Base-by-base conservation (phyloP, 1,140 invertebrate species). In the Ctenoplectra terminalis region DNA sequence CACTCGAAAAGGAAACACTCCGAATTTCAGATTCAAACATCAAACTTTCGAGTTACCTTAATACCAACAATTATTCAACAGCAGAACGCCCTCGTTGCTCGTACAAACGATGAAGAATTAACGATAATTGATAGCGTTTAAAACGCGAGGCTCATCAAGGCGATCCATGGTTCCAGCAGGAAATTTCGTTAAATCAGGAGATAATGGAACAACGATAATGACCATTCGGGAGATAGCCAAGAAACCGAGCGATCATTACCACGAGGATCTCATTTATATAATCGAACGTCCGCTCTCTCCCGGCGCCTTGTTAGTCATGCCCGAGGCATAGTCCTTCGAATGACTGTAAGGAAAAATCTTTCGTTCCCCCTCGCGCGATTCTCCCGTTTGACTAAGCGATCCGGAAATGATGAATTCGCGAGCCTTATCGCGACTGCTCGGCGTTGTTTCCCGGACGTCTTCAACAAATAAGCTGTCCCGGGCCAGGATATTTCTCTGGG, bases 381-480 rank as follows among this genome's bases (percentile, higher is more conserved):
- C 9, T 50, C 40, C 17, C 46, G 56, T 43, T 70, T 34, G 50
- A 56, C 81, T 69, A 74, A 82, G 60, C 83, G 74, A 80, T 71
- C 61, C 84, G 88, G 84, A 90, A 85, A 81, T 84, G 84, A 82
- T 87, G 85, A 88, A 91, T 90, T 87, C 87, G 87, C 86, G 82
- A 89, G 75, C 82, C 85, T 90, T 90, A 84, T 89, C 88, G 80
- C 80, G 50, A 63, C 70, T 29, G 46, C 54, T 81, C 54, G 64
- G 74, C 56, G 76, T 72, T 83, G 70, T 83, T 79, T 69, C 73
- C 67, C 37, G 66, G 50, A 48, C 52, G 67, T 34, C 34, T 43
- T 11, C 48, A 85, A 77, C 84, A 86, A 86, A 86, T 86, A 86
- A 86, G 85, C 69, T 74, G 84, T 83, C 80, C 52, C 60, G 61